Evolutionary conservation across 1,140 invertebrate species (phyloP).

Genomic region (Brachionus sp.): DNA sequence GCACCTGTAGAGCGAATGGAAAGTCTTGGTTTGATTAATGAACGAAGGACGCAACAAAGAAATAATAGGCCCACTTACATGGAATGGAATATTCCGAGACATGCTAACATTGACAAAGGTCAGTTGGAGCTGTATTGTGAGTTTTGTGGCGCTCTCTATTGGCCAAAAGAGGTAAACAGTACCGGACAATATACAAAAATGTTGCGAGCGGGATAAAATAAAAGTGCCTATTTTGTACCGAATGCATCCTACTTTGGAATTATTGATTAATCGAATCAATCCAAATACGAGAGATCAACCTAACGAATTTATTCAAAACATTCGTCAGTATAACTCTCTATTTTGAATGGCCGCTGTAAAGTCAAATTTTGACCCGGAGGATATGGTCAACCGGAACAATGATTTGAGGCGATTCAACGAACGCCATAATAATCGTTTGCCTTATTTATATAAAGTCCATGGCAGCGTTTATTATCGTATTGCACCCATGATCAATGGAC

Average conservation of each 20-base stretch:
- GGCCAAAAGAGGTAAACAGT: not conserved
- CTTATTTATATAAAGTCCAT: not conserved
- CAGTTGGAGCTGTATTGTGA: not conserved
- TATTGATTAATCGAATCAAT: not conserved
- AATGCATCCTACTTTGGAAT: not conserved
- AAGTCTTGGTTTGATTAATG: not conserved
- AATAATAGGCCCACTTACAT: not conserved
- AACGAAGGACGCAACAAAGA: not conserved
- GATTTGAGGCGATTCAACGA: not conserved
- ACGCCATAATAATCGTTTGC: not conserved
- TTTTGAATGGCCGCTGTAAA: not conserved
- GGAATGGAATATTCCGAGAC: not conserved
- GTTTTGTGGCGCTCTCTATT: not conserved
- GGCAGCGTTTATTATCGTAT: not conserved
- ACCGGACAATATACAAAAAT: not conserved
- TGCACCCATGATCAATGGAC: not conserved
- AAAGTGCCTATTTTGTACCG: not conserved
- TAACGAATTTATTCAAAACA: not conserved
- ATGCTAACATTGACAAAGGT: not conserved
- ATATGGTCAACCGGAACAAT: not conserved
- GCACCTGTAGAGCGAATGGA: not conserved
- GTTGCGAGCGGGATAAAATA: not conserved
- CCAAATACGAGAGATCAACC: too few species aligned
- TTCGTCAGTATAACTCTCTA: not conserved
- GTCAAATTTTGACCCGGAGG: not conserved